A percentile compares a stretch with the other conserved stretches of the same genome.
Conservation (phyloP, 2,797 vertebrate genomes). For the Clarias laeviceps region DNA sequence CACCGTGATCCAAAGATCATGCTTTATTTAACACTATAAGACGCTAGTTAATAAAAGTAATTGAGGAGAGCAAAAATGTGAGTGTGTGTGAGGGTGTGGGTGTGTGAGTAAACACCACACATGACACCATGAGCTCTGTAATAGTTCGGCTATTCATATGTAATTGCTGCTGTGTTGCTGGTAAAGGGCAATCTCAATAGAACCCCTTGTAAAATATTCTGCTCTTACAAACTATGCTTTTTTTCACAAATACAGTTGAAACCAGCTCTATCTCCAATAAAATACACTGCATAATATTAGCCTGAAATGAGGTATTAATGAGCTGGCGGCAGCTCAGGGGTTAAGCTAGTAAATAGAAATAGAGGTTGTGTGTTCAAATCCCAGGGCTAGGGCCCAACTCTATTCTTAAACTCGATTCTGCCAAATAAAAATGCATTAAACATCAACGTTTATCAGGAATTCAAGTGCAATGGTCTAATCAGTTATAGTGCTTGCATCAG, state of each 20-base stretch:
- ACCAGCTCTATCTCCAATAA: background rate
- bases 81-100: constrained; percentile 4
- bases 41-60: constrained; percentile 38
- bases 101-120: background rate
- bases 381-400: no score
- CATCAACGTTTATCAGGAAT: background rate
- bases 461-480: background rate
- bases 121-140: constrained; percentile 37
- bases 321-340: background rate
- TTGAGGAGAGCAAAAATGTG: constrained; percentile 10
- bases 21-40: constrained; percentile 18
- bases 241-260: background rate
- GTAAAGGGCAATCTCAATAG: constrained; percentile 16
- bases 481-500: background rate
- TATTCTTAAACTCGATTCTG: background rate
- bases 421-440: background rate
- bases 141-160: constrained; percentile 36
- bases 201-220: background rate
- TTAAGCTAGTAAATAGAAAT: background rate
- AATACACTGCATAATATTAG: background rate
- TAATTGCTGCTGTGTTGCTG: constrained; percentile 43
- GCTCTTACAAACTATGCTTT: background rate
- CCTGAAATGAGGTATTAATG: background rate
- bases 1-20: background rate
- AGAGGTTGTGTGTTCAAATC: background rate